These are phyloP conservation scores for Melanotaenia maccullochi DNA, from an alignment of 2,797 vertebrate species.

Conservation along the genomic window DNA sequence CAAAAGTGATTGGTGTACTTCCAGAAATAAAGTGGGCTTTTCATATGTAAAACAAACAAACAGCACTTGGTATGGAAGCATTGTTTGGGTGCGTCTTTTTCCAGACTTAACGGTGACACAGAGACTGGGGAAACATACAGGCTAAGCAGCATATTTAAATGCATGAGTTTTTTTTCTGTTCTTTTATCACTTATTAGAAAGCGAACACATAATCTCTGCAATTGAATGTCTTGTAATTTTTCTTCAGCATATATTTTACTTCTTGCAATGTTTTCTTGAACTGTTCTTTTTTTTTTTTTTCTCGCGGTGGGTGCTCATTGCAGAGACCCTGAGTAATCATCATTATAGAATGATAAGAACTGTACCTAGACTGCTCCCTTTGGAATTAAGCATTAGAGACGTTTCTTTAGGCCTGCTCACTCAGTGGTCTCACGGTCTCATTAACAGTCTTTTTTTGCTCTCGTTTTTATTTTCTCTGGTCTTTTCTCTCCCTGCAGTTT, in stretches of 20 bases:
- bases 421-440: conserved; percentile 63
- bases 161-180: conserved; percentile 80
- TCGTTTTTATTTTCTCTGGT: conserved; percentile 41
- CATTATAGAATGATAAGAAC: conserved; percentile 80
- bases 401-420: conserved; percentile 64
- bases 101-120: conserved; percentile 72
- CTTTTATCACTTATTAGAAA: conserved; percentile 81
- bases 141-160: conserved; percentile 89
- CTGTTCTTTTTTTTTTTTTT: conserved; percentile 33
- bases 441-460: conserved; percentile 49
- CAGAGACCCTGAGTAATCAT: conserved; percentile 73
- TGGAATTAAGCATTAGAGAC: conserved; percentile 73
- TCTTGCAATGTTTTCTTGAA: conserved; percentile 56
- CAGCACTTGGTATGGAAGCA: conserved; percentile 77
- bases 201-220: conserved; percentile 79
- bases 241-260: conserved; percentile 71
- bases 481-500: conserved; percentile 44
- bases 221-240: conserved; percentile 80
- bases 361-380: conserved; percentile 67
- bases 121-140: conserved; percentile 68
- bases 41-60: conserved; percentile 86
- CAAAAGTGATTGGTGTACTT: conserved; percentile 84
- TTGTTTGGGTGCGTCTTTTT: conserved; percentile 71
- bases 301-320: conserved; percentile 57
- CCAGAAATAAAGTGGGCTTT: conserved; percentile 83